Percentiles rank a stretch among this genome's conserved stretches.
Conservation (phyloP, 2,797 vertebrate species). For the Microcaecilia unicolor region DNA sequence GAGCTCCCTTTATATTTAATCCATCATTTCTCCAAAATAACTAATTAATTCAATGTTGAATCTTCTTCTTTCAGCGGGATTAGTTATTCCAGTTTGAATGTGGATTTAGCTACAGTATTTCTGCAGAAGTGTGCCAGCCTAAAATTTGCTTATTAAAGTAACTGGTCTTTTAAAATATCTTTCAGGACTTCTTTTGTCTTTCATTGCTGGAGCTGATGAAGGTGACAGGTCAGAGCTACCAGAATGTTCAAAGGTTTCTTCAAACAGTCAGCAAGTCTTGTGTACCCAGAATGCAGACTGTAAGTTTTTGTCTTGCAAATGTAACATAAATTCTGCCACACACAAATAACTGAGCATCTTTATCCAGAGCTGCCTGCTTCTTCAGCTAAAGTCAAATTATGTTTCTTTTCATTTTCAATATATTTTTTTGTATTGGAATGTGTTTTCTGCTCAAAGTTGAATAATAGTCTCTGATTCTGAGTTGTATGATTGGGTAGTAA, state of each 20-base stretch:
- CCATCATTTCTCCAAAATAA: no score
- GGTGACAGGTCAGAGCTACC: conserved; percentile 53
- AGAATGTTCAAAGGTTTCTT: conserved; percentile 48
- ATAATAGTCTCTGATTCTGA: not conserved
- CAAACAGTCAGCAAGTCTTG: conserved; percentile 52
- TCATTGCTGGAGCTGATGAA: conserved; percentile 64
- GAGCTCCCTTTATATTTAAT: no score
- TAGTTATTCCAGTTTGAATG: no score
- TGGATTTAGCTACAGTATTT: not conserved
- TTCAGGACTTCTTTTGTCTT: conserved; percentile 62
- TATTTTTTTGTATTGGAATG: no score
- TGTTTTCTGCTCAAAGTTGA: not conserved
- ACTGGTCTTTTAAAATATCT: no score
- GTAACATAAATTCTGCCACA: not conserved
- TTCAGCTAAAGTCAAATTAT: not conserved
- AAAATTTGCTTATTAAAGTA: no score
- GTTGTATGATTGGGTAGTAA: no score
- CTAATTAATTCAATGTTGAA: no score
- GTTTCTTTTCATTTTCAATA: not conserved
- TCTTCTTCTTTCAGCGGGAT: no score
- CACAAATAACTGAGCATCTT: not conserved
- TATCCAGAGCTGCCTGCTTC: not conserved
- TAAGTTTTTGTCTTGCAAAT: conserved; percentile 21
- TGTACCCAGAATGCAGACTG: conserved; percentile 60
- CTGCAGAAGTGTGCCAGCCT: not conserved